phyloP scores from a whole-genome alignment of 23 tunicate species.

The Ascidia mentula region DNA sequence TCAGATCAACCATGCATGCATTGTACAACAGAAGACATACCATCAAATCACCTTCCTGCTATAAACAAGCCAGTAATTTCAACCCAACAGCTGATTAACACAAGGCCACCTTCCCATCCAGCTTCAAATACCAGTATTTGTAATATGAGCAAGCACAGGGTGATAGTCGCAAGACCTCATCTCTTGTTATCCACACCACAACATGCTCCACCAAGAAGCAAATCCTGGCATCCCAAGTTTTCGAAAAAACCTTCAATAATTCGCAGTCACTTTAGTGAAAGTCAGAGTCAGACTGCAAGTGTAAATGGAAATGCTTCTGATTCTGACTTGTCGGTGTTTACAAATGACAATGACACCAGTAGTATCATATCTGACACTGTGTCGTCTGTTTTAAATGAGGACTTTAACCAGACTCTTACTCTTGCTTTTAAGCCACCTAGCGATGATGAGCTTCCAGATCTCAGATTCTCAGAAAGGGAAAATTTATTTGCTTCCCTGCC shows the following conservation, averaged over 20 bases:
- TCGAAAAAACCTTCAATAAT: not conserved
- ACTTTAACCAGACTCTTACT: not conserved
- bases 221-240: not conserved
- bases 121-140: slow-evolving; percentile 12
- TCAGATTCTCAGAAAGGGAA: not conserved
- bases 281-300: not conserved
- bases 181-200: not conserved
- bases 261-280: not conserved
- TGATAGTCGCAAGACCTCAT: slow-evolving; percentile 30
- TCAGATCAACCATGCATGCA: not conserved
- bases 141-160: slow-evolving; percentile 33
- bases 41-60: not conserved
- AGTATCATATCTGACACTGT: not conserved
- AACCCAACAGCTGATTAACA: not conserved
- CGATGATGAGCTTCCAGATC: not conserved
- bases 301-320: not conserved
- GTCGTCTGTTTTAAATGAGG: not conserved
- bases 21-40: not conserved
- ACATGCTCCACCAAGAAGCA: not conserved
- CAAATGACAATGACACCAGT: not conserved
- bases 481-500: not conserved
- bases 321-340: not conserved
- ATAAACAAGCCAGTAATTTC: not conserved
- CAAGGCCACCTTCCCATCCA: not conserved
- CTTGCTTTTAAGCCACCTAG: not conserved